Percentiles rank a stretch among this genome's conserved stretches.
Evolutionary conservation across 35 echinoderm and acorn worm genomes (phyloP).

Genomic region (Apostichopus parvimensis): DNA sequence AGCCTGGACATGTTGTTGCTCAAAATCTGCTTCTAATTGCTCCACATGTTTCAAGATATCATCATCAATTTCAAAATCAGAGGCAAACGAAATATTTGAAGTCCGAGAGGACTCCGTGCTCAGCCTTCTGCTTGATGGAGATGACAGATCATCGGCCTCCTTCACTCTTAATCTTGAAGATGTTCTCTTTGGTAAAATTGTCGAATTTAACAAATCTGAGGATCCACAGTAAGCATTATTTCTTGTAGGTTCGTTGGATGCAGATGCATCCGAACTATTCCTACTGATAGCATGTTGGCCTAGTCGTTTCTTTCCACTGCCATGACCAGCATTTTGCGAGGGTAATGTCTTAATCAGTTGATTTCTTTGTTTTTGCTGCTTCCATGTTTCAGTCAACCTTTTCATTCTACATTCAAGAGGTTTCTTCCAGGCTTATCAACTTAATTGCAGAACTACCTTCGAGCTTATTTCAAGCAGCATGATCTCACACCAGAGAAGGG

Average conservation of each 20-base stretch:
- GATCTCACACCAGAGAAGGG: too few species aligned
- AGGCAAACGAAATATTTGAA: slow-evolving; percentile 48
- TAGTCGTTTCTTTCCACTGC: slow-evolving; percentile 30
- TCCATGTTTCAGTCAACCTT: slow-evolving; percentile 64
- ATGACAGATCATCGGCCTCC: background rate
- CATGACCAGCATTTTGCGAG: background rate
- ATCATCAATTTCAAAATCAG: slow-evolving; percentile 81
- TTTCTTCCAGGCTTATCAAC: background rate
- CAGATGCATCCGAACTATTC: background rate
- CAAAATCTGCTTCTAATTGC: slow-evolving; percentile 75
- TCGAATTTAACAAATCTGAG: too few species aligned
- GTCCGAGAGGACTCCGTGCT: background rate
- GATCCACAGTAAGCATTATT: slow-evolving; percentile 7
- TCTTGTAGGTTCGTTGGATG: background rate
- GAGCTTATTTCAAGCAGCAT: too few species aligned
- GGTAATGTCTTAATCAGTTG: too few species aligned
- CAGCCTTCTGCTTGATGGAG: background rate
- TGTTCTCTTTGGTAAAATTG: background rate
- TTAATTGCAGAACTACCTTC: too few species aligned
- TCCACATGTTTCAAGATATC: slow-evolving; percentile 68
- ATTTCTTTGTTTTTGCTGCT: slow-evolving; percentile 49
- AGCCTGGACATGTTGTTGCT: slow-evolving; percentile 8
- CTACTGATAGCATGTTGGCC: slow-evolving; percentile 45
- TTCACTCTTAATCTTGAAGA: slow-evolving; percentile 32
- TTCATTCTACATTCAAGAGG: slow-evolving; percentile 27